Base-by-base conservation (phyloP, 2,113 vertebrate genomes). In the Cryptomyrus ogoouensis region DNA sequence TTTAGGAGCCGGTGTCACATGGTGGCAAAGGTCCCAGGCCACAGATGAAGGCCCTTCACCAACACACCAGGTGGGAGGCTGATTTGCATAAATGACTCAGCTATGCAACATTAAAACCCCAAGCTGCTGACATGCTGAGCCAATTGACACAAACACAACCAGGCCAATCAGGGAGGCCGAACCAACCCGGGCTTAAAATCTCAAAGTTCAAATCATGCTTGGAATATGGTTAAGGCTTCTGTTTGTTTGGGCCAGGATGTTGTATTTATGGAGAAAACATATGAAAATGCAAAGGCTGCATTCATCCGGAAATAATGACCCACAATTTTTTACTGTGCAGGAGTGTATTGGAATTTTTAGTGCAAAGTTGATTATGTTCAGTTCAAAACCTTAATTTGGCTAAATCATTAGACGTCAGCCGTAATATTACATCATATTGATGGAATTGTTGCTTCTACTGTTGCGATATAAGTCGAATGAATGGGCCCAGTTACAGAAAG, bases 1-100 rank as follows among this genome's bases (percentile, higher is more conserved):
- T 92, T 90, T 89, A 93, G 70, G 83, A 91, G 80, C 31, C 87
- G 89, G 47, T 35, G 49, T 66, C 89, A 53, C 27, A 88, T 90
- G 90, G 88, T 50, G 88, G 42, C 50, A 83, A 53, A 91, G 86
- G 87, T 52, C 31, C 49, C 46, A 70, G 52, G 52, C 86, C 80
- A 44, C 88, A 70, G 83, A 91, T 13, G 86, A 89, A 80, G 87
- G 90, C 46, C 89, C 89, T 90, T 88, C 62, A 91, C 90, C 87
- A 91, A 74, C 87, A 77, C 89, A 24, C 39, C 50, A 88, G 50
- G 49, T 15, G 27, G 27, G 49, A 49, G 62, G 70, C 50, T 89
- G 17, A 88, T 89, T 83, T 52, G 31, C 49, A 52, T 53, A 39
- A 89, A 89, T 17, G 17, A 13, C 5, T 44, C 66, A 50, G 58